These are phyloP conservation scores for Erythrocebus patas DNA, from an alignment of 2,113 vertebrate species.

Conservation along the genomic window DNA sequence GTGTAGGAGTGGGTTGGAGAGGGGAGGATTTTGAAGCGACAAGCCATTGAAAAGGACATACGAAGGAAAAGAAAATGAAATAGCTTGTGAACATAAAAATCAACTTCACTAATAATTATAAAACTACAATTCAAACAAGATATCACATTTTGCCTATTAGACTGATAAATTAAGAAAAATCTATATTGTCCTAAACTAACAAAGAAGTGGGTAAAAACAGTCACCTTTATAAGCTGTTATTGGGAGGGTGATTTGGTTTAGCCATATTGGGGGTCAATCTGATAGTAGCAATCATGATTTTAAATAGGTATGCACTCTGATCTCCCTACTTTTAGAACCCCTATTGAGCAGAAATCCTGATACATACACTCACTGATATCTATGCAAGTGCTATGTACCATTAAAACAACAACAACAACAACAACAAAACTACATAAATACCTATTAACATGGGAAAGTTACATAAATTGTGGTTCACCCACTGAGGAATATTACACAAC, in stretches of 20 bases:
- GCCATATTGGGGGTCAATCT: not conserved
- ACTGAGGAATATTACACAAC: not conserved
- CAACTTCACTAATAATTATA: not conserved
- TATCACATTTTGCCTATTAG: not conserved
- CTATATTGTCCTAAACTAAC: not conserved
- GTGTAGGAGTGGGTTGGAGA: not conserved
- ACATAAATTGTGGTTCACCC: not conserved
- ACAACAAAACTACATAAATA: not conserved
- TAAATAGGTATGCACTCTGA: not conserved
- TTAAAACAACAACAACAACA: not conserved
- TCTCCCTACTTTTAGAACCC: not conserved
- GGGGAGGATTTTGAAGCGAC: not conserved
- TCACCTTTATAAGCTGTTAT: not conserved
- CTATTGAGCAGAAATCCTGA: not conserved
- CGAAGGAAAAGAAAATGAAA: not conserved
- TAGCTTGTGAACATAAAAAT: not conserved
- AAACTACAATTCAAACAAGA: not conserved
- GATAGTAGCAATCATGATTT: not conserved
- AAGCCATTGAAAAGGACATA: not conserved
- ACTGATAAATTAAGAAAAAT: not conserved
- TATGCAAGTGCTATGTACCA: not conserved
- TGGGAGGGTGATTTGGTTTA: not conserved
- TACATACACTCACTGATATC: not conserved
- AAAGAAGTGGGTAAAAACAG: not conserved
- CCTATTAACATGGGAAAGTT: not conserved